Base-by-base conservation (phyloP, 2,888 invertebrate species). In the Eudemis profundana region DNA sequence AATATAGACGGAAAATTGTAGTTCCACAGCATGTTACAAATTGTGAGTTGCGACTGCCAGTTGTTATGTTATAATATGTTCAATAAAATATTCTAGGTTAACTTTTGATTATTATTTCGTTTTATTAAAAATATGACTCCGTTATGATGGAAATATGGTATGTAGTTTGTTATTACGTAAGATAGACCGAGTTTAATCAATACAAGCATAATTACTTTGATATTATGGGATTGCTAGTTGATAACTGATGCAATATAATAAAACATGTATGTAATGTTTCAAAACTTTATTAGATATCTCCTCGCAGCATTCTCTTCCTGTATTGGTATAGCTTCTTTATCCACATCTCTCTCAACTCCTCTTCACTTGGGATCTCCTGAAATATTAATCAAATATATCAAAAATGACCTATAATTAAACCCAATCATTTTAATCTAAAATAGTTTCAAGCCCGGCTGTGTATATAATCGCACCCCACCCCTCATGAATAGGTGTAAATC, bases 271-370 rank as follows among this genome's bases (percentile, higher is more conserved):
- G 29, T 17, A 50, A 33, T 46, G 47, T 42, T 14, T 10, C 10
- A 63, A 2, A 61, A 47, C 36, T 51, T 69, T 54, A 69, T 77
- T 81, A 85, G 68, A 85, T 76, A 77, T 92, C 90, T 64, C 89
- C 94, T 74, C 85, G 87, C 40, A 94, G 82, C 79, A 94, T 94
- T 82, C 94, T 95, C 72, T 95, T 95, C 61, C 95, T 93, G 70
- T 94, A 93, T 47, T 93, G 93, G 74, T 93, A 95, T 1, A 95
- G 85, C 76, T 95, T 95, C 74, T 94, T 95, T 29, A 96, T 93
- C 96, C 96, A 96, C 89, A 95, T 95, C 70, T 96, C 96, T 76
- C 94, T 93, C 66, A 95, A 92, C 59, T 93, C 93, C 71, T 94
- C 95, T 79, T 95, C 94, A 83, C 94, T 94, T 54, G 94, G 93